phyloP scores from a whole-genome alignment of 2,113 vertebrate species.

The Takifugu flavidus region DNA sequence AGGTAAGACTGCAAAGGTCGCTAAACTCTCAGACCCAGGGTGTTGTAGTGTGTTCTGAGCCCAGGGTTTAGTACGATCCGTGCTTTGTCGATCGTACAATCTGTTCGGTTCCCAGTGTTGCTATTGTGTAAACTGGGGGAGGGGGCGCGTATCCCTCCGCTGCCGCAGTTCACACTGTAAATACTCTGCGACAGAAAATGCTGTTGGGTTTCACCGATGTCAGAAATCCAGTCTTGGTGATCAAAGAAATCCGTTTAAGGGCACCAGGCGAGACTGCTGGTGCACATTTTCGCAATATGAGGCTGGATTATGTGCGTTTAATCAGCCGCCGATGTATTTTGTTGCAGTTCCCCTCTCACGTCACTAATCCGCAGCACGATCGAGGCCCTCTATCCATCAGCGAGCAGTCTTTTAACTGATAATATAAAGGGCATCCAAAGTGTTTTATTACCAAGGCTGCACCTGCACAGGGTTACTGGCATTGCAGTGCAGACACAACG shows the following conservation, averaged over 20 bases:
- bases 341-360: neutral
- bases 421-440: too few relatives aligned
- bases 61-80: neutral
- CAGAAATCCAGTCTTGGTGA: neutral
- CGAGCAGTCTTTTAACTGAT: too few relatives aligned
- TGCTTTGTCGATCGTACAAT: neutral
- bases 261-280: too few relatives aligned
- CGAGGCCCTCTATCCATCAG: too few relatives aligned
- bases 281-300: neutral
- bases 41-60: too few relatives aligned
- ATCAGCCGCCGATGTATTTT: too few relatives aligned
- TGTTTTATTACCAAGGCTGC: too few relatives aligned
- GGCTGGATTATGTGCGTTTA: neutral
- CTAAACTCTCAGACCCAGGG: neutral
- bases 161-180: slow-evolving; percentile 8
- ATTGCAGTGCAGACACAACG: too few relatives aligned
- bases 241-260: neutral
- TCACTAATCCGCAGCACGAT: neutral
- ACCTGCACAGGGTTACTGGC: too few relatives aligned
- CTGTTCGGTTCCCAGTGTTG: slow-evolving; percentile 1
- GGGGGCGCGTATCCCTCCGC: slow-evolving; percentile 36
- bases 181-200: neutral
- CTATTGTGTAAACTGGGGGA: slow-evolving; percentile 62
- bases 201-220: neutral
- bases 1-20: slow-evolving; percentile 74